phyloP scores from a whole-genome alignment of 1,140 invertebrate genomes.

The Pogonognathellus flavescens region DNA sequence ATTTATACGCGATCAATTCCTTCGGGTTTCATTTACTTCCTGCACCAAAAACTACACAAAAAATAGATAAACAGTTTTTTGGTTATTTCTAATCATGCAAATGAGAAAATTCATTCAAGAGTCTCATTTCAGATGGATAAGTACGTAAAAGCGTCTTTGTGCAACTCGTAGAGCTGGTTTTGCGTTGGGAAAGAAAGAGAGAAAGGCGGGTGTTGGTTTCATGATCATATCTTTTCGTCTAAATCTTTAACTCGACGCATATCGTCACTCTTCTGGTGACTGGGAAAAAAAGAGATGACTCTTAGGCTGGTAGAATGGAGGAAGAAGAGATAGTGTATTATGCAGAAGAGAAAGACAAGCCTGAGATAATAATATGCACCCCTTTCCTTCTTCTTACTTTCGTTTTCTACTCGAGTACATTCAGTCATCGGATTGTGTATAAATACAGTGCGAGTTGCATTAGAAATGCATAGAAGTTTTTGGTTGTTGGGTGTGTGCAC shows the following conservation, averaged over 20 bases:
- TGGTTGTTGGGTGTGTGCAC: not conserved
- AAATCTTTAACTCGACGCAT: not conserved
- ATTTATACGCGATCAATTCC: not conserved
- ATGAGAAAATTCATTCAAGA: slow-evolving; percentile 38
- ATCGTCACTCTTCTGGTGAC: not conserved
- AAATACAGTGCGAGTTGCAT: not conserved
- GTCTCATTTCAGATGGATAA: slow-evolving; percentile 2
- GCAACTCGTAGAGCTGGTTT: too few species aligned
- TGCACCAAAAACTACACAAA: not conserved
- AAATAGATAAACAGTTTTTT: not conserved
- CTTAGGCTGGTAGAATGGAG: not conserved
- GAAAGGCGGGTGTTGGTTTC: not conserved
- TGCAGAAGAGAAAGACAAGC: not conserved
- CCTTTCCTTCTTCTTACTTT: too few species aligned
- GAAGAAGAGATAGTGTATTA: not conserved
- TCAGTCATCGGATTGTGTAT: slow-evolving; percentile 3
- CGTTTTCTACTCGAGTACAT: slow-evolving; percentile 6
- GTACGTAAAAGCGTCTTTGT: not conserved
- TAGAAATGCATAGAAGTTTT: not conserved
- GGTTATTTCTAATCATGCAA: slow-evolving; percentile 41
- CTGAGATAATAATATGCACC: slow-evolving; percentile 35
- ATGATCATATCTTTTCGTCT: not conserved
- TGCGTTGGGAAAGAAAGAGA: not conserved
- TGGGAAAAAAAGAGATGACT: not conserved
- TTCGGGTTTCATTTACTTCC: not conserved